phyloP scores from a whole-genome alignment of 2,113 vertebrate species.

The Xenopus borealis region DNA sequence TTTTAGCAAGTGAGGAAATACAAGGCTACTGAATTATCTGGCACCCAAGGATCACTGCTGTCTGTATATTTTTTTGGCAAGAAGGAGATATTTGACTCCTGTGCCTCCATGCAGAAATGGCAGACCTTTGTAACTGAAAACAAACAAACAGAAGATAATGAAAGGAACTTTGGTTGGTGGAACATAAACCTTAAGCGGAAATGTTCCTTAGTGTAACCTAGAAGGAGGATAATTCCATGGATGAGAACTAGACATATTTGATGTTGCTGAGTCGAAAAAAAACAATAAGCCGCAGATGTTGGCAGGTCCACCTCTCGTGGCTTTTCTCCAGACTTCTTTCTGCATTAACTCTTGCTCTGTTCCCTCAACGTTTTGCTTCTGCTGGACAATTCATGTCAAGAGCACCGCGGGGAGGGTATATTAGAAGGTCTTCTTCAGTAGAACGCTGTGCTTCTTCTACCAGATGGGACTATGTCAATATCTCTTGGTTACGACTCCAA shows the following conservation, averaged over 20 bases:
- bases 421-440: not conserved
- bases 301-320: constrained; percentile 37
- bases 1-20: too few species aligned
- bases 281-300: constrained; percentile 14
- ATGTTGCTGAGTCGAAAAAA: constrained; percentile 5
- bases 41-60: too few species aligned
- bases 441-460: not conserved
- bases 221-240: not conserved
- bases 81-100: too few species aligned
- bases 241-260: constrained; percentile 8
- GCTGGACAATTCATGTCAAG: not conserved
- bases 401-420: not conserved
- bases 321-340: not conserved
- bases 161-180: not conserved
- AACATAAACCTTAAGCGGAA: not conserved
- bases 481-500: too few species aligned
- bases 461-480: too few species aligned
- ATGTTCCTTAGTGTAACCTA: not conserved
- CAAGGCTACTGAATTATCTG: too few species aligned
- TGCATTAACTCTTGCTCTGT: not conserved
- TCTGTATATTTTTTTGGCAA: too few species aligned
- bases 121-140: too few species aligned
- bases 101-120: too few species aligned
- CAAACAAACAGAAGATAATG: too few species aligned
- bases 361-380: not conserved